Percentiles rank a stretch among this genome's conserved stretches.
These are phyloP conservation scores for Patella caerulea DNA, from an alignment of 2,888 invertebrate species.

Conservation along the genomic window DNA sequence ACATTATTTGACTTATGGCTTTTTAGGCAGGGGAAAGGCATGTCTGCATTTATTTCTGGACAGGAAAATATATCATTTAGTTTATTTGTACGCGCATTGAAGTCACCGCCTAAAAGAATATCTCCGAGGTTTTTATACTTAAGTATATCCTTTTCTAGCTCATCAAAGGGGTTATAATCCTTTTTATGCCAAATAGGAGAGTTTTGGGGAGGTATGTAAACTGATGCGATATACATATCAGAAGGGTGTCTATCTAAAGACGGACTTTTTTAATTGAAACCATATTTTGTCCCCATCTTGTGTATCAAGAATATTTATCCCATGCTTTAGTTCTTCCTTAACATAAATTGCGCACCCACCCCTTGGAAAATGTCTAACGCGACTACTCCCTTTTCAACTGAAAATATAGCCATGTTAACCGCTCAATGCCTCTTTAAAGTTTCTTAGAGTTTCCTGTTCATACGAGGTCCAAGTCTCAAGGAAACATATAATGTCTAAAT, in stretches of 20 bases:
- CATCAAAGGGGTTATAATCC: constrained; percentile 12
- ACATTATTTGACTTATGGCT: background rate
- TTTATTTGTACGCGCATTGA: constrained; percentile 8
- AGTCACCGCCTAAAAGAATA: constrained; percentile 13
- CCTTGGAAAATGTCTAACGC: background rate
- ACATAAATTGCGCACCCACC: background rate
- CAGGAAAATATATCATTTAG: background rate
- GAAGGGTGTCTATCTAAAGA: constrained; percentile 17
- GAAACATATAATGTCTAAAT: no score
- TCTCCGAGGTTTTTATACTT: no score
- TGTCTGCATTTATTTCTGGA: background rate
- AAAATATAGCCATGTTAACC: no score
- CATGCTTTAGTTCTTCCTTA: background rate
- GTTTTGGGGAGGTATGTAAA: constrained; percentile 17
- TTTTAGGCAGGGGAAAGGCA: background rate
- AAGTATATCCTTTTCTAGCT: constrained; percentile 14
- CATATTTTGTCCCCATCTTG: constrained; percentile 9
- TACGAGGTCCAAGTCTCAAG: no score
- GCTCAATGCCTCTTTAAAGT: no score
- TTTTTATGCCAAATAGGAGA: constrained; percentile 17
- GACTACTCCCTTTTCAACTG: no score
- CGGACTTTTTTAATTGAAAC: constrained; percentile 22
- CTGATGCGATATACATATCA: constrained; percentile 24
- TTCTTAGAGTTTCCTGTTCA: no score
- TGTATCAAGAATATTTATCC: background rate